These are phyloP conservation scores for Myripristis murdjan DNA, from an alignment of 2,797 vertebrate species.

Conservation along the genomic window DNA sequence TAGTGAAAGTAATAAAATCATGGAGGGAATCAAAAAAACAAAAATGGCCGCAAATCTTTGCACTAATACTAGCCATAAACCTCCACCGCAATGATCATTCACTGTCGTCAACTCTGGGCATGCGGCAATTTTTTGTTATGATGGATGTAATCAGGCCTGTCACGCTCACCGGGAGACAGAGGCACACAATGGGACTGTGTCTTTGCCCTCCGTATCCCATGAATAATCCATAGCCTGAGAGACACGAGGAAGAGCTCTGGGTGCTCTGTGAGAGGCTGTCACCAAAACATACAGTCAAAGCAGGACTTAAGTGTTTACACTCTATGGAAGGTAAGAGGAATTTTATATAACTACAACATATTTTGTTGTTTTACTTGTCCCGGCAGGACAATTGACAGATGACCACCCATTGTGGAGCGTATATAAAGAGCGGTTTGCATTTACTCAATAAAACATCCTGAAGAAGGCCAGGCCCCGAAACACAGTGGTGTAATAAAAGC, in stretches of 20 bases:
- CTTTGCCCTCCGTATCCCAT: conserved; percentile 50
- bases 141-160: conserved; percentile 52
- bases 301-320: conserved; percentile 56
- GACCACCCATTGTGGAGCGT: too few species aligned
- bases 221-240: conserved; percentile 78
- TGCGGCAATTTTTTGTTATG: conserved; percentile 24
- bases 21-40: conserved; percentile 6
- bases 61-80: conserved; percentile 16
- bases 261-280: conserved; percentile 50
- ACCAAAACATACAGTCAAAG: conserved; percentile 67
- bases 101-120: background rate
- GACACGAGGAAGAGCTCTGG: conserved; percentile 46
- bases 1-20: too few species aligned
- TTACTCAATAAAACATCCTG: too few species aligned
- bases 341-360: conserved; percentile 21
- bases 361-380: conserved; percentile 11
- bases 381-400: too few species aligned
- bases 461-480: too few species aligned
- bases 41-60: conserved; percentile 10
- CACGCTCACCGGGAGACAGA: conserved; percentile 37
- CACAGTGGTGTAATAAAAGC: too few species aligned
- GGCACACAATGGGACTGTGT: conserved; percentile 49
- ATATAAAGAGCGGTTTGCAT: too few species aligned
- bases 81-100: conserved; percentile 28
- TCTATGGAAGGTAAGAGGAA: conserved; percentile 39